Evolutionary conservation across 2,113 vertebrate genomes (phyloP), one percentile per base, ranked within the genome.

Genomic region (Mixornis gularis): DNA sequence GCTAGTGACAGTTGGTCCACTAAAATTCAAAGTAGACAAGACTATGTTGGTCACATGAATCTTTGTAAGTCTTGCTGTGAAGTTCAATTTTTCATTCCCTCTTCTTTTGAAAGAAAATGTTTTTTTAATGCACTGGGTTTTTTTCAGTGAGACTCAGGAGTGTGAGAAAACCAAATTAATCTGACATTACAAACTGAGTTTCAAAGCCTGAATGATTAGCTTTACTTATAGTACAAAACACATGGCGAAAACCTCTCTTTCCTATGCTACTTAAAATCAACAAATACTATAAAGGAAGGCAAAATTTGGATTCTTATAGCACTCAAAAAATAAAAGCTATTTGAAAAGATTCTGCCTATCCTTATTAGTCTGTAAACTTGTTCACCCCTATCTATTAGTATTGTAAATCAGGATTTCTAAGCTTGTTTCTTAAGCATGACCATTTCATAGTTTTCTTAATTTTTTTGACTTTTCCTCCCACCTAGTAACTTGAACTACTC

Each of bases 71-170:
- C 44, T 66, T 66, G 2, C 21, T 60, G 7, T 15, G 25, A 70
- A 40, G 17, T 38, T 72, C 0, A 16, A 17, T 40, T 76, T 65
- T 83, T 73, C 6, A 44, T 66, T 80, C 81, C 27, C 9, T 79
- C 13, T 70, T 91, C 20, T 7, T 34, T 79, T 72, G 36, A 34
- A 12, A 65, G 32, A 16, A 79, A 79, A 11, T 17, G 1, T 1
- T 4, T 0, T 22, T 70, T 53, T 32, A 46, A 30, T 51, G 17
- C 3, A 26, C 7, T 32, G 4, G 6, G 1, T 36, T 38, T 36
- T 34, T 71, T 70, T 25, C 34, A 64, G 8, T 38, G 36, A 6
- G 12, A 51, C 0, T 0, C 11, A 85, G 41, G 6, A 34, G 3
- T n/a, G 3, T 38, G 8, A 85, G 46, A 55, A 76, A 19, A 56